Evolutionary conservation across 1,140 invertebrate genomes (phyloP).

Genomic region (Stegodyphus mimosarum): DNA sequence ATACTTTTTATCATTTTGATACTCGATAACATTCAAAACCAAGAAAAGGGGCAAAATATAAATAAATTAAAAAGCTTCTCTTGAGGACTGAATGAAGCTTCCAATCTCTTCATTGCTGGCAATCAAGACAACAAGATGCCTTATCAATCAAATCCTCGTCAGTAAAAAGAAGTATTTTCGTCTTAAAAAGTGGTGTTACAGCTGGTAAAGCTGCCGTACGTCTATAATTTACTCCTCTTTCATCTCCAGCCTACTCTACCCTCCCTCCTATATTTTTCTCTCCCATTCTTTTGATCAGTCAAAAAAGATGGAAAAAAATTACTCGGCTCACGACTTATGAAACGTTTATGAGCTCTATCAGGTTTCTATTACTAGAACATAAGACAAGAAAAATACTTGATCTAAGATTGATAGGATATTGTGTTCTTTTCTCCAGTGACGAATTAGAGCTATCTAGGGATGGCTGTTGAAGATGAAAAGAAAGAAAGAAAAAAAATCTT

Average conservation of each 20-base stretch:
- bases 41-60: too few species aligned
- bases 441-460: background rate
- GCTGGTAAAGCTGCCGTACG: constrained; percentile 37
- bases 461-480: constrained; percentile 9
- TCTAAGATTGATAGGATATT: constrained; percentile 50
- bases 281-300: constrained; percentile 11
- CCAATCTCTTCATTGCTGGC: too few species aligned
- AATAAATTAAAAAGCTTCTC: too few species aligned
- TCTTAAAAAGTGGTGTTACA: constrained; percentile 29
- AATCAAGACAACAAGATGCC: too few species aligned
- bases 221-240: constrained; percentile 30
- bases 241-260: background rate
- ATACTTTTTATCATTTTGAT: too few species aligned
- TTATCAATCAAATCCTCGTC: too few species aligned
- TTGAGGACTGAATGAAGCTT: too few species aligned
- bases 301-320: background rate
- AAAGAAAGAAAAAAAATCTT: background rate
- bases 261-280: constrained; percentile 2
- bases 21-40: too few species aligned
- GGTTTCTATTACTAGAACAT: constrained; percentile 34
- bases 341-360: constrained; percentile 30
- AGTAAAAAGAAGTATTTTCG: too few species aligned
- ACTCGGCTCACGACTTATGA: background rate
- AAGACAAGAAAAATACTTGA: constrained; percentile 27
- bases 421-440: constrained; percentile 16